Conservation (phyloP, 2,888 invertebrate genomes). For the Schizotus pectinicornis region DNA sequence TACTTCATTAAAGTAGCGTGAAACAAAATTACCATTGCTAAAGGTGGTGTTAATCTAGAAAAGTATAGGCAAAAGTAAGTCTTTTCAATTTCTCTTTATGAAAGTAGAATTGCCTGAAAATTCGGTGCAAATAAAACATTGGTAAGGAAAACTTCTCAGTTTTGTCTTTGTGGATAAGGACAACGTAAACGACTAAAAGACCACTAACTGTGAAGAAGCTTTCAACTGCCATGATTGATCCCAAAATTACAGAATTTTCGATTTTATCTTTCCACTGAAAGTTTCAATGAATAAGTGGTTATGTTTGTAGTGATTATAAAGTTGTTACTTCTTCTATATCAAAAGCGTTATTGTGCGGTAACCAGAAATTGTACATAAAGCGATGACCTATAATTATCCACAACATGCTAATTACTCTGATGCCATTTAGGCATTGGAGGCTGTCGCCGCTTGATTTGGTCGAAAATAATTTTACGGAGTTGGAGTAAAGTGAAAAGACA, state of each 20-base stretch:
- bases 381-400: constrained; percentile 19
- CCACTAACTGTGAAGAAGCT: constrained; percentile 71
- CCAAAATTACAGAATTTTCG: not conserved
- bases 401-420: constrained; percentile 22
- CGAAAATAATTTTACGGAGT: constrained; percentile 9
- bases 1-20: constrained; percentile 57
- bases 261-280: constrained; percentile 13
- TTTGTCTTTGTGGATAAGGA: constrained; percentile 49
- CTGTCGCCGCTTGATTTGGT: not conserved
- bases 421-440: constrained; percentile 20
- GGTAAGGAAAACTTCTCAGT: constrained; percentile 49
- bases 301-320: constrained; percentile 15
- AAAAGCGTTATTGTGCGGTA: constrained; percentile 32
- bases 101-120: constrained; percentile 48
- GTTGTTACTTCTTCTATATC: constrained; percentile 17
- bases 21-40: constrained; percentile 57
- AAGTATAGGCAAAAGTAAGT: too few species aligned
- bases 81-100: too few species aligned
- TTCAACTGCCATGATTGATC: constrained; percentile 62
- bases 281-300: not conserved
- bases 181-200: constrained; percentile 61
- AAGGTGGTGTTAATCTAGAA: constrained; percentile 59
- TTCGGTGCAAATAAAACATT: constrained; percentile 56
- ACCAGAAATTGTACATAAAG: constrained; percentile 28
- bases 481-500: constrained; percentile 17